A percentile compares a stretch with the other conserved stretches of the same genome.
These are phyloP conservation scores for Phlogophora meticulosa DNA, from an alignment of 2,888 invertebrate species.

Conservation along the genomic window DNA sequence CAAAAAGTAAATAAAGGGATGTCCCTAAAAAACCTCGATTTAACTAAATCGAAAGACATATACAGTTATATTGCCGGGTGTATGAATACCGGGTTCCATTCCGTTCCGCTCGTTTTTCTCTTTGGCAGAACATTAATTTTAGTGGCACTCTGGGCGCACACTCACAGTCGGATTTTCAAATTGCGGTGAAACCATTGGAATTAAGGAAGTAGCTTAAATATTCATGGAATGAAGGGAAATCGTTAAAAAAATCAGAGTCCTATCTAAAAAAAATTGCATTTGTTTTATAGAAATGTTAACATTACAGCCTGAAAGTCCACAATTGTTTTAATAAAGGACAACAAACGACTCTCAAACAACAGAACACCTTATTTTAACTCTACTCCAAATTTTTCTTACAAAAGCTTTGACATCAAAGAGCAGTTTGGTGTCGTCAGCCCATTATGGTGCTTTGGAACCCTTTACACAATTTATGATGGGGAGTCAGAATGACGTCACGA, in stretches of 20 bases:
- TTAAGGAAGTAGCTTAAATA: slow-evolving; percentile 77
- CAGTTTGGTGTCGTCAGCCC: slow-evolving; percentile 37
- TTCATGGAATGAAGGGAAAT: slow-evolving; percentile 66
- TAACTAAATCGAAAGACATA: slow-evolving; percentile 71
- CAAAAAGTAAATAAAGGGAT: slow-evolving; percentile 33
- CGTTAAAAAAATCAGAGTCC: slow-evolving; percentile 33
- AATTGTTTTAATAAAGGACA: slow-evolving; percentile 4
- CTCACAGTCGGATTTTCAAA: slow-evolving; percentile 84
- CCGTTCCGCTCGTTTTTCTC: slow-evolving; percentile 88
- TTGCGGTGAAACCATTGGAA: slow-evolving; percentile 83
- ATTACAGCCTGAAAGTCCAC: neutral
- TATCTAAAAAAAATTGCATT: slow-evolving; percentile 22
- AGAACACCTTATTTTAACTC: slow-evolving; percentile 34
- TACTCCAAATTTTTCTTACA: slow-evolving; percentile 33
- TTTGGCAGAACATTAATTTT: slow-evolving; percentile 90
- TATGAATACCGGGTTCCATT: slow-evolving; percentile 72
- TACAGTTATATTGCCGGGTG: slow-evolving; percentile 68
- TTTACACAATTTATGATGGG: slow-evolving; percentile 37
- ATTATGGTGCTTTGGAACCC: slow-evolving; percentile 44
- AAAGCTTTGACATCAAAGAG: slow-evolving; percentile 53
- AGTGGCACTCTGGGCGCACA: slow-evolving; percentile 84
- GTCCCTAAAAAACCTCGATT: slow-evolving; percentile 71
- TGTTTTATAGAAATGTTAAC: slow-evolving; percentile 11
- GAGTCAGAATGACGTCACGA: slow-evolving; percentile 30
- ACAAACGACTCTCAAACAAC: slow-evolving; percentile 20